These are phyloP conservation scores for Lasioglossum lativentre DNA, from an alignment of 2,888 invertebrate species.

Conservation along the genomic window DNA sequence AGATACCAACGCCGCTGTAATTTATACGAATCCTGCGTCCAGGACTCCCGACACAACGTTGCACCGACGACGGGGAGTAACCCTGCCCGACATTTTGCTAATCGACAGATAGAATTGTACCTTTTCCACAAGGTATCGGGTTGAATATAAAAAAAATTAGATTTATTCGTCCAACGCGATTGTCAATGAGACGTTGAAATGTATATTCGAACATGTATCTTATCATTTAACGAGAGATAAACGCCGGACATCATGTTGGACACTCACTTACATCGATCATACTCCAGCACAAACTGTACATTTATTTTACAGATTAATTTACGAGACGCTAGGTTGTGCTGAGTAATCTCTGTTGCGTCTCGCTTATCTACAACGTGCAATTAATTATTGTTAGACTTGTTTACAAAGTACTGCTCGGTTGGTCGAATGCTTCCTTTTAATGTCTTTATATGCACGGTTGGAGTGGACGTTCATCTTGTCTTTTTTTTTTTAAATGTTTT, in stretches of 20 bases:
- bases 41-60: not conserved
- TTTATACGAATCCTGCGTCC: constrained; percentile 32
- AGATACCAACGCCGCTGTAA: constrained; percentile 40
- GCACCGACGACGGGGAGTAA: not conserved
- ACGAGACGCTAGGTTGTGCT: not conserved
- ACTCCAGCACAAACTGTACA: not conserved
- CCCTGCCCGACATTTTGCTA: not conserved
- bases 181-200: no score
- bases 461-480: not conserved
- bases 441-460: not conserved
- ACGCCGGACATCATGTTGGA: not conserved
- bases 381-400: not conserved
- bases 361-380: not conserved
- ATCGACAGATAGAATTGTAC: not conserved
- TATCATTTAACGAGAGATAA: not conserved
- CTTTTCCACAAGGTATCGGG: not conserved
- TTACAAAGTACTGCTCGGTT: not conserved
- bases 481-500: not conserved
- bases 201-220: not conserved
- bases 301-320: constrained; percentile 1
- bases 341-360: not conserved
- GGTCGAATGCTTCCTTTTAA: not conserved
- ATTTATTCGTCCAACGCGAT: not conserved
- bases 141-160: not conserved
- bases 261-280: not conserved